Evolutionary conservation across 1,140 invertebrate species (phyloP).

Genomic region (Antheraea pernyi): DNA sequence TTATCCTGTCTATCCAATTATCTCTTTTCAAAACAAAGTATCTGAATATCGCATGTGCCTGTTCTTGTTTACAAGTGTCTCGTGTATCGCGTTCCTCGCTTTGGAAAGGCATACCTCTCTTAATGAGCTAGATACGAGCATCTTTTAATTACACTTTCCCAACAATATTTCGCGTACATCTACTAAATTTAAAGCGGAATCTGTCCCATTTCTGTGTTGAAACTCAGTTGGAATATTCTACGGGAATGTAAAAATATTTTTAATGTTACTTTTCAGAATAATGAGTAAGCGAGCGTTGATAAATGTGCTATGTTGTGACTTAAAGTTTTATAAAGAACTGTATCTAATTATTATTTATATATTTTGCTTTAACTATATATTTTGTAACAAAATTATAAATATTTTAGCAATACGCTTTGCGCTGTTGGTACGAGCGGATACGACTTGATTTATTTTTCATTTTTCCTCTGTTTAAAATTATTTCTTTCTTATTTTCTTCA

Average conservation of each 20-base stretch:
- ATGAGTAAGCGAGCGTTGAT: background rate
- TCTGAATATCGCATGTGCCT: background rate
- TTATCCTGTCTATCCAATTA: background rate
- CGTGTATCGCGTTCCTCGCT: background rate
- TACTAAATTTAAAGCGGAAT: background rate
- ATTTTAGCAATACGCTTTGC: too few relatives aligned
- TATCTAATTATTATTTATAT: too few relatives aligned
- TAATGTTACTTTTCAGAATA: background rate
- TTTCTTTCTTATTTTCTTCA: too few relatives aligned
- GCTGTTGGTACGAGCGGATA: too few relatives aligned
- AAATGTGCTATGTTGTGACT: too few relatives aligned
- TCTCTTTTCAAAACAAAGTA: background rate
- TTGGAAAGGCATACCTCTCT: background rate
- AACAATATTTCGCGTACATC: background rate
- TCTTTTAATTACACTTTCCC: constrained; percentile 7
- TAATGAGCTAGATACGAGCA: constrained; percentile 7
- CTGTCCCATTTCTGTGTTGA: background rate
- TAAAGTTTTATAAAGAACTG: too few relatives aligned
- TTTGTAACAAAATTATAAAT: too few relatives aligned
- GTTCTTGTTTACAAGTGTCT: background rate
- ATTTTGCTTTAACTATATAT: too few relatives aligned
- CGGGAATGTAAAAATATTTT: background rate
- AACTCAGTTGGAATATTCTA: background rate
- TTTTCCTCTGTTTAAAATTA: too few relatives aligned
- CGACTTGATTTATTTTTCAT: too few relatives aligned